Conservation (phyloP, 1,140 invertebrate genomes). For the Nasonia vitripennis region DNA sequence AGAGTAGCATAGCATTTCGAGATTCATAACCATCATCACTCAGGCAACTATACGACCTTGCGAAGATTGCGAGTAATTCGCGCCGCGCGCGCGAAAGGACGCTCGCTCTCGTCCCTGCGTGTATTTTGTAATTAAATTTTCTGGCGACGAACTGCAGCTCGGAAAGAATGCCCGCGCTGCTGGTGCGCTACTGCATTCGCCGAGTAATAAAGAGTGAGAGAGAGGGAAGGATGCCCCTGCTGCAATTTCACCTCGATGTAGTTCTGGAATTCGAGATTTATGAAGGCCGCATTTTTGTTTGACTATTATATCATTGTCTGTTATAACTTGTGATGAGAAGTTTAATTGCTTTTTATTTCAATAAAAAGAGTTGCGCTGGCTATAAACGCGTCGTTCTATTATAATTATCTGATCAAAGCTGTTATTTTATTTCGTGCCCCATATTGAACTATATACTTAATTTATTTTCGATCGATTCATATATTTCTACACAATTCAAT, state of each 20-base stretch:
- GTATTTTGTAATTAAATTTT: slow-evolving; percentile 5
- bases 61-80: not conserved
- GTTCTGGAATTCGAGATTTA: not conserved
- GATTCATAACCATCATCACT: not conserved
- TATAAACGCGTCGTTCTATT: no score
- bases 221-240: not conserved
- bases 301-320: not conserved
- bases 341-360: not conserved
- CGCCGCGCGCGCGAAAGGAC: not conserved
- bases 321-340: not conserved
- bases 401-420: no score
- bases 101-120: not conserved
- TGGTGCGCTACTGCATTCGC: not conserved
- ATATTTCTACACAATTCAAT: no score
- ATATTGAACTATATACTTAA: no score
- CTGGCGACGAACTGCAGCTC: not conserved
- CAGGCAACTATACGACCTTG: not conserved
- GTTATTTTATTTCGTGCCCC: no score
- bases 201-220: slow-evolving; percentile 2
- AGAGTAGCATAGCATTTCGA: not conserved
- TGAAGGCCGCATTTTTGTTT: not conserved
- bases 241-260: not conserved
- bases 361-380: not conserved
- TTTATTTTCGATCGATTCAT: no score
- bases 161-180: not conserved